phyloP scores from a whole-genome alignment of 2,888 invertebrate species.

The Diarsia rubi region DNA sequence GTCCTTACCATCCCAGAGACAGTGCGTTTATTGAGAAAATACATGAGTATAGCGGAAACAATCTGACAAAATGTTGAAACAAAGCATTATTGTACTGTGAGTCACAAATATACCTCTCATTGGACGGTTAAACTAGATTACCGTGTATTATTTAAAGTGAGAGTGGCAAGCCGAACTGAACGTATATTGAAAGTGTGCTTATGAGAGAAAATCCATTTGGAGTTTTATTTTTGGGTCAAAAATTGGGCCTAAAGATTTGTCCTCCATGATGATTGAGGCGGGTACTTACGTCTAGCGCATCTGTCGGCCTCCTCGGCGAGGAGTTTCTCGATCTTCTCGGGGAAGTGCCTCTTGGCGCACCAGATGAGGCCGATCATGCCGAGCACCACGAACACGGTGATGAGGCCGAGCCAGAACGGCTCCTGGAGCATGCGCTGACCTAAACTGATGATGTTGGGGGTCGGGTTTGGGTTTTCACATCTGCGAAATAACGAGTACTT shows the following conservation, averaged over 20 bases:
- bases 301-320: constrained; percentile 95
- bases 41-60: constrained; percentile 83
- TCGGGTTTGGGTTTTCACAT: constrained; percentile 93
- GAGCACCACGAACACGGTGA: constrained; percentile 95
- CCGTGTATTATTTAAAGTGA: constrained; percentile 66
- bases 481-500: constrained; percentile 71
- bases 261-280: constrained; percentile 68
- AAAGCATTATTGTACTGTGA: constrained; percentile 79
- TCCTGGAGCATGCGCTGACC: constrained; percentile 96
- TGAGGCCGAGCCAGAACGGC: constrained; percentile 97
- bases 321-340: constrained; percentile 96
- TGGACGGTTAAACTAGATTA: constrained; percentile 54
- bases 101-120: constrained; percentile 65
- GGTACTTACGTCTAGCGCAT: constrained; percentile 92
- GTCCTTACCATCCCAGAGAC: constrained; percentile 87
- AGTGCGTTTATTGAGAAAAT: constrained; percentile 86
- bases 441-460: constrained; percentile 88
- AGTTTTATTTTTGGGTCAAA: constrained; percentile 60
- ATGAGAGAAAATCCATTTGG: constrained; percentile 64
- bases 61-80: constrained; percentile 75
- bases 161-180: constrained; percentile 71
- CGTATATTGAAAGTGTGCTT: constrained; percentile 70
- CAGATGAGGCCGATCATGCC: constrained; percentile 95
- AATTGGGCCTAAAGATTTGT: constrained; percentile 81
- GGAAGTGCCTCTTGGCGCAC: constrained; percentile 96